Percentiles rank a stretch among this genome's conserved stretches.
phyloP scores from a whole-genome alignment of 2,797 vertebrate species.

The Amphiprion clarkii region DNA sequence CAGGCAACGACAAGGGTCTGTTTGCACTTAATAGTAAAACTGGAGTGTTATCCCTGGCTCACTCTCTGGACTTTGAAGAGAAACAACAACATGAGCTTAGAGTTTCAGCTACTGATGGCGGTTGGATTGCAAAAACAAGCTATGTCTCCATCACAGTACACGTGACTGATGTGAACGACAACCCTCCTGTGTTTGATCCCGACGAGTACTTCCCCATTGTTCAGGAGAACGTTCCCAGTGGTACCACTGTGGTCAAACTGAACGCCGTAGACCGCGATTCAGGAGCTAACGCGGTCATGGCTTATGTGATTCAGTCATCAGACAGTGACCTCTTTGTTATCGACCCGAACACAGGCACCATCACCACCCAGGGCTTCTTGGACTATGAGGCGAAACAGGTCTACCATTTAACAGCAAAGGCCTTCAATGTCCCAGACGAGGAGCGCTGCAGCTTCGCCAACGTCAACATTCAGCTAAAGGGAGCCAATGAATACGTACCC shows the following conservation, averaged over 20 bases:
- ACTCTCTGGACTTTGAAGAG: conserved; percentile 91
- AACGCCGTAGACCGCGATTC: conserved; percentile 93
- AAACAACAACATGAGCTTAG: conserved; percentile 91
- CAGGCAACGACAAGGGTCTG: conserved; percentile 89
- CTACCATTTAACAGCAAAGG: conserved; percentile 95
- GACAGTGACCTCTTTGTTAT: conserved; percentile 98
- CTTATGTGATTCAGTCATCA: conserved; percentile 94
- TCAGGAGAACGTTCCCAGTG: conserved; percentile 97
- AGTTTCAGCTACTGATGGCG: conserved; percentile 92
- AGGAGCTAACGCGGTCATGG: conserved; percentile 92
- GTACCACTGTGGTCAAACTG: conserved; percentile 93
- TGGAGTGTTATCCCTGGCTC: conserved; percentile 89
- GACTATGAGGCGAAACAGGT: conserved; percentile 98
- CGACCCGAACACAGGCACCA: conserved; percentile 94
- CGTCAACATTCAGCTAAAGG: conserved; percentile 93
- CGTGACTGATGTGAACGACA: conserved; percentile 95
- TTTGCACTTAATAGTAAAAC: conserved; percentile 93
- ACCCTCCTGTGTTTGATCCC: conserved; percentile 91
- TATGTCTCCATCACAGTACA: conserved; percentile 90
- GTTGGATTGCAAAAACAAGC: conserved; percentile 95
- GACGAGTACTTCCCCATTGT: conserved; percentile 93
- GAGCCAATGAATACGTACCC: conserved; percentile 97
- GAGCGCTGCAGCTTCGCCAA: conserved; percentile 96
- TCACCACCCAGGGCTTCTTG: conserved; percentile 99
- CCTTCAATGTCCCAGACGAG: conserved; percentile 97